Base-by-base conservation (phyloP, 2,888 invertebrate species). In the Crematogaster levior region DNA sequence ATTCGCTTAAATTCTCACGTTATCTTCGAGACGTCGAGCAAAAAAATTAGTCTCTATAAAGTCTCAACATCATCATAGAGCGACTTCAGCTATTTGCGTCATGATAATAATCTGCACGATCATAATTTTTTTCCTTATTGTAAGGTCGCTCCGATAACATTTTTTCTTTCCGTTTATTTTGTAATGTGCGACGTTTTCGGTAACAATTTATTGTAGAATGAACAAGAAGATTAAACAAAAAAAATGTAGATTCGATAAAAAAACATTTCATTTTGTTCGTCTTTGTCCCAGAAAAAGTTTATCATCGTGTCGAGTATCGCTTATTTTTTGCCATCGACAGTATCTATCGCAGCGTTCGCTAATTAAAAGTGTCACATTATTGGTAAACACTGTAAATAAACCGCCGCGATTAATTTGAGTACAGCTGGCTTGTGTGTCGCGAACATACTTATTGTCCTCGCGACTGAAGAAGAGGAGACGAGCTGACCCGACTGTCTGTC, bases 281-380 rank as follows among this genome's bases (percentile, higher is more conserved):
- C 58, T 46, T 12, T 51, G 48, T 9, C 5, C 12, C 6, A 24
- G 24, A 6, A 70, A 34, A 43, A 70, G 7, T 21, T 21, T 40
- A 5, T 43, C 34, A 24, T 79, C 24, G 24, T 24, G 34, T 85
- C 66, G 6, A 24, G 24, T 51, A n/a, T 18, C 24, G 18, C 18
- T 18, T 43, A 40, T 68, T 83, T 81, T 21, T 21, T 34, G 6
- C 6, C 40, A 27, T 18, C 24, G 46, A 21, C 34, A 15, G n/a
- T 40, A 30, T 46, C 56, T 82, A 80, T 70, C 48, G 81, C 75
- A 65, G 37, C 40, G 43, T 82, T 85, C 81, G 65, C 73, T 85
- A 87, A 87, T 88, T 87, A 85, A 79, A 72, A 81, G 81, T 84
- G 27, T 70, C 27, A 70, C 27, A 37, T 82, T 84, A 84, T 83